phyloP scores from a whole-genome alignment of 2,888 invertebrate genomes.

The Myathropa florea region DNA sequence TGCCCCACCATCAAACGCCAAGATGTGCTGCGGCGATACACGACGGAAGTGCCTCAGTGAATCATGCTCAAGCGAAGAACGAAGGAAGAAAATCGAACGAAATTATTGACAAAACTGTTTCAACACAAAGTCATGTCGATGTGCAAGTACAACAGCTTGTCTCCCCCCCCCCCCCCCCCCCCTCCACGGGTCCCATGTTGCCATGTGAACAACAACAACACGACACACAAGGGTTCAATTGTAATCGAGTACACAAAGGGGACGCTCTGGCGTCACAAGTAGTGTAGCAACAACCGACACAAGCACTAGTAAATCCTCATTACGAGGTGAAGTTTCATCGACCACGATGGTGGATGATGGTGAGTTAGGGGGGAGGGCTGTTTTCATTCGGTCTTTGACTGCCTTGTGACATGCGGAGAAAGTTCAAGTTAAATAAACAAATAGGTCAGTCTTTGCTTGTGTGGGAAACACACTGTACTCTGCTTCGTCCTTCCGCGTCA shows the following conservation, averaged over 20 bases:
- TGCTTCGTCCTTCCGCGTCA: not conserved
- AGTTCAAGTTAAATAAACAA: conserved; percentile 58
- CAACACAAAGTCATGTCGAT: conserved; percentile 7
- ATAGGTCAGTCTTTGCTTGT: conserved; percentile 37
- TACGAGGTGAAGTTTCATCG: conserved; percentile 22
- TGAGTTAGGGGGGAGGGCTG: not conserved
- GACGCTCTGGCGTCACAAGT: conserved; percentile 26
- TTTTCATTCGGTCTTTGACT: conserved; percentile 29
- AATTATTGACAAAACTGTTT: conserved; percentile 61
- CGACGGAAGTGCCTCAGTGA: conserved; percentile 15
- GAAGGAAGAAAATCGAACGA: conserved; percentile 3
- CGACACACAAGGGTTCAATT: conserved; percentile 48
- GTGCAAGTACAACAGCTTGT: not conserved
- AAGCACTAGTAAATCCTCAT: not conserved
- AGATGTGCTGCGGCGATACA: not conserved
- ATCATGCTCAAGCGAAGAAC: not conserved
- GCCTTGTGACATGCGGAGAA: conserved; percentile 33
- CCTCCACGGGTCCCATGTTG: not conserved
- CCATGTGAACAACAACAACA: not conserved
- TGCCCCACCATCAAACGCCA: not conserved
- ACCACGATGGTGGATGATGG: not conserved
- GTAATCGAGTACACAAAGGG: conserved; percentile 40
- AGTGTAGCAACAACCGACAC: conserved; percentile 23
- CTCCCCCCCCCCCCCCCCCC: not conserved
- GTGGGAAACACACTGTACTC: too few species aligned